Evolutionary conservation across 2,797 vertebrate genomes (phyloP), one percentile per base, ranked within the genome.

Genomic region (Arnoldichthys spilopterus): DNA sequence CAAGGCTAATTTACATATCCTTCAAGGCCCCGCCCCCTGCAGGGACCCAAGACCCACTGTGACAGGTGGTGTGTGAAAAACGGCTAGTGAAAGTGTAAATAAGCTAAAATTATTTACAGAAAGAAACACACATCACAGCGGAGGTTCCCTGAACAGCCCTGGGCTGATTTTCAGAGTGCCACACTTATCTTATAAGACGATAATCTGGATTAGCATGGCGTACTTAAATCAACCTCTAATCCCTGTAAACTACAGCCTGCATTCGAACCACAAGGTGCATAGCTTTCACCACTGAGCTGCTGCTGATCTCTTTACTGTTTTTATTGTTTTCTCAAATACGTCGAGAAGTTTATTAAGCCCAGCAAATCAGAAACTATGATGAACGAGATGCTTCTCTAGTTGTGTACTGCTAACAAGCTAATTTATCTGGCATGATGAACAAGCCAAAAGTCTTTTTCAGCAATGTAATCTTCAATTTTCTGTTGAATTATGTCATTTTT

Each of bases 131-230:
- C 73, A 45, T 78, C 40, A 71, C 68, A 18, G 22, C 16, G 30
- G 20, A 70, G 37, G 6, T 43, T 34, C 34, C 4, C 59, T 49
- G 26, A 83, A 66, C 69, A 79, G 76, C 81, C 83, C 82, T 8
- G 16, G 77, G 8, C 7, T 85, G 88, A 84, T 77, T 84, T 84
- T 86, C 85, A 79, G 86, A 86, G 85, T 88, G 85, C 84, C 84
- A 76, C 78, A 88, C 85, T 86, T 87, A 92, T 89, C 91, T 88
- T 80, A 82, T 93, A 91, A 93, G 86, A 82, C 71, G 85, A 92
- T 92, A 90, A 91, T 86, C 87, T 82, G 84, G 74, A 76, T 91
- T 91, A 91, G 84, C 81, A 81, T 84, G 81, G 82, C 85, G 86
- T 82, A 83, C 86, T 89, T 88, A 90, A 90, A 89, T 86, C 90